A percentile compares a stretch with the other conserved stretches of the same genome.
These are phyloP conservation scores for Salarias fasciatus DNA, from an alignment of 2,797 vertebrate genomes.

Conservation along the genomic window DNA sequence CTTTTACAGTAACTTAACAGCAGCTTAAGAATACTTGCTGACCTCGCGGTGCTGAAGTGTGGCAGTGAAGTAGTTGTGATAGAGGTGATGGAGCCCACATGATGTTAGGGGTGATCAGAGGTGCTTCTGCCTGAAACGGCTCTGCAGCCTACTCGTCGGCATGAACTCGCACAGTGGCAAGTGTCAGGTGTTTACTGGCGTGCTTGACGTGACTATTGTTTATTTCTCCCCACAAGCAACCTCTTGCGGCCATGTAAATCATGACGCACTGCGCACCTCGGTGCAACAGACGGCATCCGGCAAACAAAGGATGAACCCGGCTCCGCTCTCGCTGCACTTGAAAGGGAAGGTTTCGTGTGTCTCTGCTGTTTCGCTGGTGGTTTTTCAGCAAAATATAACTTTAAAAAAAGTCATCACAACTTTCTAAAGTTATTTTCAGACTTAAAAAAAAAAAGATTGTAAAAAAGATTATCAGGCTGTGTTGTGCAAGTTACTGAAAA, in stretches of 20 bases:
- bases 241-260: neutral
- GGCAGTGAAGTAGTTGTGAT: slow-evolving; percentile 5
- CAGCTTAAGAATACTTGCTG: slow-evolving; percentile 24
- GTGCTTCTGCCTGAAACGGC: slow-evolving; percentile 2
- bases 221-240: neutral
- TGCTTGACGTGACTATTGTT: neutral
- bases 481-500: too few relatives aligned
- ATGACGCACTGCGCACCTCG: too few relatives aligned
- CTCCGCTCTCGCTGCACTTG: neutral
- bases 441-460: too few relatives aligned
- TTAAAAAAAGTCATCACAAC: too few relatives aligned
- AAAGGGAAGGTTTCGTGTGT: neutral
- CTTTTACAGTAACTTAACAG: slow-evolving; percentile 30
- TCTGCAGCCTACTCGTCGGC: slow-evolving; percentile 12
- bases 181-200: neutral
- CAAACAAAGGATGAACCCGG: neutral
- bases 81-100: slow-evolving; percentile 3
- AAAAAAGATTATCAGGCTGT: too few relatives aligned
- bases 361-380: neutral
- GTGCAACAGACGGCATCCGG: too few relatives aligned
- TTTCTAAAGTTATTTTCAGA: too few relatives aligned
- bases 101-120: slow-evolving; percentile 3
- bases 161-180: neutral
- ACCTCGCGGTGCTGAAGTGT: slow-evolving; percentile 10
- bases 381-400: neutral